Evolutionary conservation across 2,797 vertebrate species (phyloP).

Genomic region (Falco berigora): DNA sequence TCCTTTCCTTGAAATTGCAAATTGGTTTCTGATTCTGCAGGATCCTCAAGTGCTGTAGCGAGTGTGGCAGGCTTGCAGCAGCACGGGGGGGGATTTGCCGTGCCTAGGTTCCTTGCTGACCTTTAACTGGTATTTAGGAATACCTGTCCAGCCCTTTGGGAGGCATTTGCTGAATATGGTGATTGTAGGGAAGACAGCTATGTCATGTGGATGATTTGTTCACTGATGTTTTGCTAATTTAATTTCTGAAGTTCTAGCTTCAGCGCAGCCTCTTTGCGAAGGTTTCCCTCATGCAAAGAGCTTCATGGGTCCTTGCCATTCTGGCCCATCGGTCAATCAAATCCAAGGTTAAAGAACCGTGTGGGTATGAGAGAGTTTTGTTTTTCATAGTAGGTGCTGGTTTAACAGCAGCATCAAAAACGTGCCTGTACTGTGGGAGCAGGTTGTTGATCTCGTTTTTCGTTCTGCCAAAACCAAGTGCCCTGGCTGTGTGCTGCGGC

Average conservation of each 20-base stretch:
- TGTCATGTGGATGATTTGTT: not conserved
- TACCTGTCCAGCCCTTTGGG: not conserved
- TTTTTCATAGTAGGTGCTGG: not conserved
- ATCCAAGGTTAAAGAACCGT: not conserved
- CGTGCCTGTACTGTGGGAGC: not conserved
- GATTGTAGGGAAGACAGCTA: not conserved
- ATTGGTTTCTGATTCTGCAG: not conserved
- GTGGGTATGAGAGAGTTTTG: not conserved
- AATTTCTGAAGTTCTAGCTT: not conserved
- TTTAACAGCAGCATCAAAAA: not conserved
- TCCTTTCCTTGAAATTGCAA: not conserved
- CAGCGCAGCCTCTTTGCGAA: not conserved
- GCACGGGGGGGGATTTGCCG: not conserved
- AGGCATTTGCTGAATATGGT: not conserved
- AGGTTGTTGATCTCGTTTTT: not conserved
- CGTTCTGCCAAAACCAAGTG: not conserved
- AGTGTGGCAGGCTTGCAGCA: not conserved
- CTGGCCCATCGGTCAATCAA: not conserved
- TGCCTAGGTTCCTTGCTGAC: not conserved
- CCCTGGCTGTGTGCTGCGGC: accelerated
- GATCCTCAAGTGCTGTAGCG: not conserved
- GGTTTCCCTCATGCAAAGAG: not conserved
- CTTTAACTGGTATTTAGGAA: not conserved
- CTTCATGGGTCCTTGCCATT: not conserved
- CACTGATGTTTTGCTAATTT: not conserved